Evolutionary conservation across 53 echinoderm and acorn worm species (phyloP), one percentile per base, ranked within the genome.

Genomic region (Glandiceps talaboti): DNA sequence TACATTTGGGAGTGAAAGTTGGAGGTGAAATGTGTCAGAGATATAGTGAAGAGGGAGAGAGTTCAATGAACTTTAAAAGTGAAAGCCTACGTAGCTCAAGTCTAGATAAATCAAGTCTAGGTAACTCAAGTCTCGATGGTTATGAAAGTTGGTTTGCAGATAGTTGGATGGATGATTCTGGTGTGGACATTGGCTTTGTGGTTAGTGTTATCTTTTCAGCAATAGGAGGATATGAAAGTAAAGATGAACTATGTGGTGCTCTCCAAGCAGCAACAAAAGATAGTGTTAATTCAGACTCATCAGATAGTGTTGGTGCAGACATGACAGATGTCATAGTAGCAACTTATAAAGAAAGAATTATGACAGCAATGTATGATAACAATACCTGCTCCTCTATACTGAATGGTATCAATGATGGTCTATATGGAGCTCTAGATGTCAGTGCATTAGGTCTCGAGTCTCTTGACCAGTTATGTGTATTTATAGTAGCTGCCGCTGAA

Each of bases 221-320:
- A 27, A 1, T 86, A 27, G 74, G 78, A 1, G 86, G 86, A 76
- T 82, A 82, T 76, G 74, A 33, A 1, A 73, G 30, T 30, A 1
- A 64, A 25, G 75, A 33, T 0, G 29, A 27, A 1, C 31, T 86
- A 31, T 86, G 86, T 25, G 25, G 1, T 29, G 79, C 73, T 74
- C 32, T 86, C 26, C 33, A 30, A 29, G 79, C 30, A 27, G 82
- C 74, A 26, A 33, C 73, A 10, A 32, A 32, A 0, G n/a, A n/a
- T n/a, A 27, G 72, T 0, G 29, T 14, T 1, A 78, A 78, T 32
- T 14, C 1, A n/a, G 45, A 32, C 12, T 0, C 29, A 32, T 79
- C 78, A 29, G 81, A 77, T 30, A 31, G 0, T 27, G 10, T 85
- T 74, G 77, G 81, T 1, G 73, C 33, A 0, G 29, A 26, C 32